phyloP scores from a whole-genome alignment of 2,797 vertebrate genomes.

The Scyliorhinus canicula region DNA sequence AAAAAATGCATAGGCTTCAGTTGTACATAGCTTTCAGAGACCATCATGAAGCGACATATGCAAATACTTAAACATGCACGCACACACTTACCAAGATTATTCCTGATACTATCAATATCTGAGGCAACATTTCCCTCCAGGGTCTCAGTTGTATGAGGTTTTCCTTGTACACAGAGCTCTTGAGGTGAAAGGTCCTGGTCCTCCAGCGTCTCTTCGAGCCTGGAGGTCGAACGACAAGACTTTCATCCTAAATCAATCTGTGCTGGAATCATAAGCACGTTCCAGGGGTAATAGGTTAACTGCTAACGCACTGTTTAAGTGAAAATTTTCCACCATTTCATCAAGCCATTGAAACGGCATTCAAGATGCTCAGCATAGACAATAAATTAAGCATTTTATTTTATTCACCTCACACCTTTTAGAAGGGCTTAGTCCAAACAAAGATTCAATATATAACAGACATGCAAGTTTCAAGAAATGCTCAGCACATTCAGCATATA shows the following conservation, averaged over 20 bases:
- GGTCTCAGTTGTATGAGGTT: background rate
- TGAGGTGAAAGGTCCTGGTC: background rate
- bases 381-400: background rate
- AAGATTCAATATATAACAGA: background rate
- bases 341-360: background rate
- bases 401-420: background rate
- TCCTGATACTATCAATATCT: background rate
- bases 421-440: background rate
- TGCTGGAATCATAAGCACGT: constrained; percentile 2
- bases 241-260: constrained; percentile 19
- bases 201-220: background rate
- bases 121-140: constrained; percentile 14
- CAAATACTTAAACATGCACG: background rate
- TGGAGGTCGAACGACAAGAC: constrained; percentile 24
- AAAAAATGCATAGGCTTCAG: background rate
- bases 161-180: background rate
- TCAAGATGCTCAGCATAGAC: background rate
- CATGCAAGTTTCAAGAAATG: background rate
- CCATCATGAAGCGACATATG: background rate
- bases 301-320: background rate
- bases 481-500: background rate
- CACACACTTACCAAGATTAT: constrained; percentile 29
- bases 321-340: background rate
- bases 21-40: background rate
- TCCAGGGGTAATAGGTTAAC: background rate